Conservation (phyloP, 2,797 vertebrate genomes). For the Alectoris magna region DNA sequence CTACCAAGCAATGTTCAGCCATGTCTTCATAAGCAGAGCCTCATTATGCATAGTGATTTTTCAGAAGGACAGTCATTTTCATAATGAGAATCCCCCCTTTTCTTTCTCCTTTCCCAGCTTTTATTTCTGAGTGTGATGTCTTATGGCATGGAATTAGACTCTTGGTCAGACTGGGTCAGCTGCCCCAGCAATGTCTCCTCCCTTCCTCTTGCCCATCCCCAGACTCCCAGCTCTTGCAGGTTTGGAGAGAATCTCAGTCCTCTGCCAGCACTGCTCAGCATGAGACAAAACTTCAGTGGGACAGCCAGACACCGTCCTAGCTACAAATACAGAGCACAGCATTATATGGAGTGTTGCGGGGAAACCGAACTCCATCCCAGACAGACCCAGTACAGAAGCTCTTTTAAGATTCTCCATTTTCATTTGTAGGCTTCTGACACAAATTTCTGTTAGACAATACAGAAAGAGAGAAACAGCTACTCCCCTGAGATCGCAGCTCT, state of each 20-base stretch:
- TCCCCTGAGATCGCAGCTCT: background rate
- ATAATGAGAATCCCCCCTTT: background rate
- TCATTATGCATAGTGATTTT: background rate
- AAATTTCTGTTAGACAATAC: background rate
- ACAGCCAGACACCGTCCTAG: background rate
- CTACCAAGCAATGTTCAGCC: background rate
- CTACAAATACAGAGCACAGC: background rate
- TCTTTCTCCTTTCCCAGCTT: background rate
- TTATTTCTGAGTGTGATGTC: background rate
- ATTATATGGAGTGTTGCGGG: background rate
- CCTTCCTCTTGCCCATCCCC: background rate
- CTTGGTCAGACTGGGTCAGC: background rate
- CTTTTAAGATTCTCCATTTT: background rate
- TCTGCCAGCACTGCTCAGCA: background rate
- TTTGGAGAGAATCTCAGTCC: background rate
- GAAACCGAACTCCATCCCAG: background rate
- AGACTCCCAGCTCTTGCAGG: background rate
- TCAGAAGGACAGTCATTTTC: background rate
- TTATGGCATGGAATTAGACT: background rate
- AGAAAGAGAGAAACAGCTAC: background rate
- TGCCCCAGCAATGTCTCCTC: background rate
- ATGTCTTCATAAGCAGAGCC: background rate
- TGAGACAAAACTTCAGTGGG: background rate
- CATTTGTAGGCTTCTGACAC: background rate
- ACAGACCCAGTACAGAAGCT: background rate